Base-by-base conservation (phyloP, 2,888 invertebrate genomes). In the Galeruca laticollis region DNA sequence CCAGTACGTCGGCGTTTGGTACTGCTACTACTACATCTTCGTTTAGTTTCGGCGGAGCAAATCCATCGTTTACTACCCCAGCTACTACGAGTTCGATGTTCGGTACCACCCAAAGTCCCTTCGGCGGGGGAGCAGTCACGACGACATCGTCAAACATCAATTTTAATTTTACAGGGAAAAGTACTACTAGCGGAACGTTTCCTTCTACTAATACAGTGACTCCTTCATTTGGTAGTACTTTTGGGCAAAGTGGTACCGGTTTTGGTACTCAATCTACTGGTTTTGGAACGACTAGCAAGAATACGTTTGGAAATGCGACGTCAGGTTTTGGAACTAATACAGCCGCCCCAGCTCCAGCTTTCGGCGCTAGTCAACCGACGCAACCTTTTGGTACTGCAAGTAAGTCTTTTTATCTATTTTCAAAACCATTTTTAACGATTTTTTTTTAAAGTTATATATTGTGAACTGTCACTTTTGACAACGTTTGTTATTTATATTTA, bases 281-380 rank as follows among this genome's bases (percentile, higher is more conserved):
- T 68, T 71, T 74, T 68, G 72, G 74, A 33, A 67, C 69, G 21
- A 59, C 64, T 79, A 84, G 66, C 82, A 83, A 75, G 79, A 78
- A 71, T n/a, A 15, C 57, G 20, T 70, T 70, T 49, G 70, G 69
- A 11, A 67, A 68, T 20, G 40, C 64, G 4, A 65, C 49, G 2
- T 40, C 68, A 6, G 37, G 56, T 20, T 69, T 72, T 52, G 68
- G 59, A 60, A 66, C 60, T 40, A 60, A 33, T 60, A 13, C 52
- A 1, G 21, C 57, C 43, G 26, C 66, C 35, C 13, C 52, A 80
- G 79, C 64, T 63, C 13, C 69, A 26, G 68, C 69, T 9, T 77
- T 77, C 65, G 76, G 75, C 8, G 40, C 66, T 11, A 9, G 72
- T 13, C 64, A 37, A 8, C 64, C 9, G 40, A 37, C 21, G 56